Conservation (phyloP, 2,797 vertebrate genomes). For the Pantherophis vulpinus region DNA sequence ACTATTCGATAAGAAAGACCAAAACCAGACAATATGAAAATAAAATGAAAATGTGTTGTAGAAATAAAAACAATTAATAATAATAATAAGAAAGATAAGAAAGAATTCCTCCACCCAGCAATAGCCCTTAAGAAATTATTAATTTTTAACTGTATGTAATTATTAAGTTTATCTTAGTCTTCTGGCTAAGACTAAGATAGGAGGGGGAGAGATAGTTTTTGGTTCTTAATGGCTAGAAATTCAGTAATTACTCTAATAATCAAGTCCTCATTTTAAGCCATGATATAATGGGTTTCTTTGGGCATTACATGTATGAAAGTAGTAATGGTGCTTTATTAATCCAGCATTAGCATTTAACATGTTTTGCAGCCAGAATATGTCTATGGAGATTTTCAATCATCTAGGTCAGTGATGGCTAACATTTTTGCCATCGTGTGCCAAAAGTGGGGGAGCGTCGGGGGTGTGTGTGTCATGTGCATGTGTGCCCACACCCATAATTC, state of each 20-base stretch:
- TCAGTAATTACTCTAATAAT: background rate
- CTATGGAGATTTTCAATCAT: no score
- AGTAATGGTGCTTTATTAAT: background rate
- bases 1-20: background rate
- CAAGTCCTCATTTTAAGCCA: background rate
- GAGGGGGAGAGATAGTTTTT: background rate
- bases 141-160: background rate
- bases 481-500: no score
- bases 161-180: background rate
- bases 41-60: background rate
- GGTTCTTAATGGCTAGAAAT: background rate
- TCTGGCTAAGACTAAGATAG: background rate
- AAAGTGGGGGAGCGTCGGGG: no score
- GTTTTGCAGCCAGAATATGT: background rate
- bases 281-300: background rate
- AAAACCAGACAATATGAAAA: background rate
- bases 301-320: background rate
- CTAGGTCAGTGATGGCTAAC: no score
- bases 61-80: background rate
- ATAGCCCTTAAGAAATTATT: background rate
- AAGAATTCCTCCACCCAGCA: background rate
- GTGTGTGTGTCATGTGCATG: no score
- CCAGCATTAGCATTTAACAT: background rate
- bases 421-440: no score
- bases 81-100: background rate